Percentiles rank a stretch among this genome's conserved stretches.
Evolutionary conservation across 92 coral and sea anemone species (phyloP).

Genomic region (Epizoanthus scotinus): DNA sequence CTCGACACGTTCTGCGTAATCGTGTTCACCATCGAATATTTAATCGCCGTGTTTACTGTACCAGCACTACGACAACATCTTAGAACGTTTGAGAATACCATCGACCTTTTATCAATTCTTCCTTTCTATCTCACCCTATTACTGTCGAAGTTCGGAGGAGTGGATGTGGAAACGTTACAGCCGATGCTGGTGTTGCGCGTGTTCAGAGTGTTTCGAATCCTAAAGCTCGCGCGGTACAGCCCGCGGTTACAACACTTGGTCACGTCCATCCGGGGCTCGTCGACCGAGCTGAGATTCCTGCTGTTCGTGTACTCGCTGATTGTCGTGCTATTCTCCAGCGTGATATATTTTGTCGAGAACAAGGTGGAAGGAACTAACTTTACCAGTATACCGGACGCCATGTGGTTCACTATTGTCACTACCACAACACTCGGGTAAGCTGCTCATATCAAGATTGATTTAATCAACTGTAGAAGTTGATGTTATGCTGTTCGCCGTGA

Average conservation of each 20-base stretch:
- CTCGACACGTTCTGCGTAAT: too few relatives aligned
- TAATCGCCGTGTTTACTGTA: too few relatives aligned
- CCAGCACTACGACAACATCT: conserved; percentile 27
- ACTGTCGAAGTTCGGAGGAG: conserved; percentile 4
- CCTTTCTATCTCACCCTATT: conserved; percentile 44
- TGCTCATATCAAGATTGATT: too few relatives aligned
- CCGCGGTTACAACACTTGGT: conserved; percentile 10
- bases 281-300: conserved; percentile 26
- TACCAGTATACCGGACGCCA: conserved; percentile 48
- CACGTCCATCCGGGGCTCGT: conserved; percentile 20
- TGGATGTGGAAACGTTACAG: not conserved
- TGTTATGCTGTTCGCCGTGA: too few relatives aligned
- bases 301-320: conserved; percentile 35
- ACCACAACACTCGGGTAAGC: conserved; percentile 36
- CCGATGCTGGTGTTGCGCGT: conserved; percentile 29
- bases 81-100: conserved; percentile 23
- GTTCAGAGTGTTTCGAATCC: conserved; percentile 38
- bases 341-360: conserved; percentile 38
- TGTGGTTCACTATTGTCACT: conserved; percentile 49
- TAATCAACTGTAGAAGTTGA: too few relatives aligned
- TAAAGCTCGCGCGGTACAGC: conserved; percentile 41
- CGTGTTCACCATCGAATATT: too few relatives aligned
- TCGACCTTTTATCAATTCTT: conserved; percentile 37
- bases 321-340: conserved; percentile 29
- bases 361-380: conserved; percentile 18